phyloP scores from a whole-genome alignment of 2,888 invertebrate species.

The Drosophila hawaiiensis region DNA sequence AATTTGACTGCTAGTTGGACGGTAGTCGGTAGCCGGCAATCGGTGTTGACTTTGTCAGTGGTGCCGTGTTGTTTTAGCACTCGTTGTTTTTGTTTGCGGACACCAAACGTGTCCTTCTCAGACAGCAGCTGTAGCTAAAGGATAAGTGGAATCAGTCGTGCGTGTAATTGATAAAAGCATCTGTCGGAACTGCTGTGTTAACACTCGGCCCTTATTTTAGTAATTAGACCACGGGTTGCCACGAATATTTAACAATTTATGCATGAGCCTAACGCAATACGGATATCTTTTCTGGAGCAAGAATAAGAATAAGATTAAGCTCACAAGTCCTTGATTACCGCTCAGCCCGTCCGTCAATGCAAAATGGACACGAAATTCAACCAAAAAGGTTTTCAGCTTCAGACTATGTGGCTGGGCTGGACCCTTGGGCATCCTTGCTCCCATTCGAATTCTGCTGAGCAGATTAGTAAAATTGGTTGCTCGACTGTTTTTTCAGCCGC shows the following conservation, averaged over 20 bases:
- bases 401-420: background rate
- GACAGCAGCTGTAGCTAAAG: background rate
- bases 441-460: constrained; percentile 12
- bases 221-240: constrained; percentile 34
- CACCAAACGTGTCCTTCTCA: constrained; percentile 42
- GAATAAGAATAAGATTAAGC: constrained; percentile 33
- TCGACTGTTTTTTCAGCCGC: background rate
- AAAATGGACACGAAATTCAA: constrained; percentile 38
- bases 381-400: constrained; percentile 31
- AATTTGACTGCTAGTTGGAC: constrained; percentile 10
- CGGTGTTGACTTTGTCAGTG: constrained; percentile 49
- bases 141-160: constrained; percentile 28
- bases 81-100: constrained; percentile 39
- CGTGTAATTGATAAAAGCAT: constrained; percentile 70
- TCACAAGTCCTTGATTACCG: constrained; percentile 32
- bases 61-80: constrained; percentile 42
- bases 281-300: constrained; percentile 9
- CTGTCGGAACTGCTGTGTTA: constrained; percentile 21
- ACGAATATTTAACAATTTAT: constrained; percentile 7
- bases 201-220: constrained; percentile 15
- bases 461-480: constrained; percentile 72
- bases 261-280: background rate
- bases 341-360: constrained; percentile 27
- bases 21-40: background rate
- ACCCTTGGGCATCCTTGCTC: constrained; percentile 1